Percentiles rank a stretch among this genome's conserved stretches.
These are phyloP conservation scores for Dolomedes plantarius DNA, from an alignment of 2,888 invertebrate species.

Conservation along the genomic window DNA sequence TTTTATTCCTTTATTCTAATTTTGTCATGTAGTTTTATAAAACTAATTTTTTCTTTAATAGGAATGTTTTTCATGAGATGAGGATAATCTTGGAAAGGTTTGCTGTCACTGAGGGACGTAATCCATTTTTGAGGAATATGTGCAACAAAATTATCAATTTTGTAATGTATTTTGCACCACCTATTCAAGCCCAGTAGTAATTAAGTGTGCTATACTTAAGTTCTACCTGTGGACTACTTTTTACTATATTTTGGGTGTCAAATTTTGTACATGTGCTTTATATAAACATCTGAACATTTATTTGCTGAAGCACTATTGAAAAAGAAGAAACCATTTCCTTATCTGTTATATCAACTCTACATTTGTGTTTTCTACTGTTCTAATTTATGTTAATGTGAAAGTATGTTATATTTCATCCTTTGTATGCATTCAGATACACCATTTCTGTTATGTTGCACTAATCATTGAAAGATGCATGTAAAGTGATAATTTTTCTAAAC, in stretches of 20 bases:
- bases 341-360: neutral
- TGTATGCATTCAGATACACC: neutral
- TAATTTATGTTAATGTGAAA: too few species aligned
- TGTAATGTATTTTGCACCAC: slow-evolving; percentile 87
- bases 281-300: slow-evolving; percentile 27
- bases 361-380: neutral
- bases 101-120: slow-evolving; percentile 84
- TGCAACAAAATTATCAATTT: slow-evolving; percentile 82
- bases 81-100: slow-evolving; percentile 80
- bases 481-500: too few species aligned
- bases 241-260: slow-evolving; percentile 58
- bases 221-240: slow-evolving; percentile 36
- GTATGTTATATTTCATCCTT: neutral
- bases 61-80: slow-evolving; percentile 68
- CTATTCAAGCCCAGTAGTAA: slow-evolving; percentile 75
- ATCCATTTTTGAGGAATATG: slow-evolving; percentile 81
- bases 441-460: neutral
- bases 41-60: slow-evolving; percentile 10
- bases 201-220: neutral
- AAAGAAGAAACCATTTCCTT: neutral
- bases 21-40: too few species aligned
- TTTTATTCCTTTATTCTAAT: too few species aligned
- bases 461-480: too few species aligned
- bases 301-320: neutral
- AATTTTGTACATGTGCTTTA: slow-evolving; percentile 67